A percentile compares a stretch with the other conserved stretches of the same genome.
phyloP scores from a whole-genome alignment of 2,888 invertebrate genomes.

The Mesorhabditis spiculigera region DNA sequence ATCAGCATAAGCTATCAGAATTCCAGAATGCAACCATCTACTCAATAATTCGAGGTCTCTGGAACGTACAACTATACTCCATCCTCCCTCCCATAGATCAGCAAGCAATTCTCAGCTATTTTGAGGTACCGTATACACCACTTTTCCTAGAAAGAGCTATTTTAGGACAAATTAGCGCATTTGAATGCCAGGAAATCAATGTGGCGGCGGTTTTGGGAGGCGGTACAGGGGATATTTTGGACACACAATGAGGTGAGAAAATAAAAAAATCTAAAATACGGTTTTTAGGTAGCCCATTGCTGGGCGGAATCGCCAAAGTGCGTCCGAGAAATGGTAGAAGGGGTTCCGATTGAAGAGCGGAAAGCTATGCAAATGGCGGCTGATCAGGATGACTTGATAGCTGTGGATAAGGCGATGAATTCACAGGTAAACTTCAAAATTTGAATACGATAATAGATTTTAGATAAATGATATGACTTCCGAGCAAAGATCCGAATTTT shows the following conservation, averaged over 20 bases:
- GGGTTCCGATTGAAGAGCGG: slow-evolving; percentile 28
- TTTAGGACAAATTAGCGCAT: slow-evolving; percentile 9
- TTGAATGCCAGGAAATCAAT: slow-evolving; percentile 27
- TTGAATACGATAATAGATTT: not conserved
- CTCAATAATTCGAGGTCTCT: slow-evolving; percentile 32
- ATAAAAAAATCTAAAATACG: not conserved
- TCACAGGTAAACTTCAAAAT: no score
- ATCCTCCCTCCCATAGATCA: slow-evolving; percentile 35
- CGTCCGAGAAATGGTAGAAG: slow-evolving; percentile 28
- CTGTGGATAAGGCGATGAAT: slow-evolving; percentile 22
- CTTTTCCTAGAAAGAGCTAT: not conserved
- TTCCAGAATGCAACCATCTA: slow-evolving; percentile 37
- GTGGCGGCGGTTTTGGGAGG: slow-evolving; percentile 30
- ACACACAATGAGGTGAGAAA: not conserved
- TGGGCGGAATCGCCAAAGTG: slow-evolving; percentile 30
- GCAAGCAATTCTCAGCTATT: slow-evolving; percentile 32
- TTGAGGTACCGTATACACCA: slow-evolving; percentile 10
- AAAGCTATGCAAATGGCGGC: slow-evolving; percentile 30
- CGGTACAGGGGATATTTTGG: slow-evolving; percentile 12
- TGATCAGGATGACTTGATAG: slow-evolving; percentile 26
- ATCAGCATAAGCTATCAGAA: not conserved
- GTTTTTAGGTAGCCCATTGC: slow-evolving; percentile 15
- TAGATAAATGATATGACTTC: not conserved
- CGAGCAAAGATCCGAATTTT: not conserved
- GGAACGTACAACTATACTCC: slow-evolving; percentile 27